These are phyloP conservation scores for Oryzias javanicus DNA, from an alignment of 2,113 vertebrate genomes.

Conservation along the genomic window DNA sequence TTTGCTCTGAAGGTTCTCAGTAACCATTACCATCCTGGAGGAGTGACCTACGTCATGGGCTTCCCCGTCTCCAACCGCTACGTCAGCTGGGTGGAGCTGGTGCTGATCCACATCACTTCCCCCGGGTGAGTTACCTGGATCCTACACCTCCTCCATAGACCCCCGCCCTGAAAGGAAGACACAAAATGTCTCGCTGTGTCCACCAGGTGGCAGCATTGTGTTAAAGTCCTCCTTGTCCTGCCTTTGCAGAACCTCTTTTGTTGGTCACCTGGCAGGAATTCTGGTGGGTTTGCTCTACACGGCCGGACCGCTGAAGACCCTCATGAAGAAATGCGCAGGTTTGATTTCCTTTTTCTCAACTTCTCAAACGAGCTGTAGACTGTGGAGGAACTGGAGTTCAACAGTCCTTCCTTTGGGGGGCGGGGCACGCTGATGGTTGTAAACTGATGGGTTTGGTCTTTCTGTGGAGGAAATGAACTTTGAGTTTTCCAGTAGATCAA, in stretches of 20 bases:
- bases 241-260: slow-evolving; percentile 84
- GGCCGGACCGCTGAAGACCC: slow-evolving; percentile 81
- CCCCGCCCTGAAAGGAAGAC: neutral
- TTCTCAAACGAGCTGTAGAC: too few species aligned
- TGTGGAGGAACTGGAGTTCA: too few species aligned
- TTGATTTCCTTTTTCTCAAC: slow-evolving; percentile 1
- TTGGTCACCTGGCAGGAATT: slow-evolving; percentile 92
- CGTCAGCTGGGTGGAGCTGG: slow-evolving; percentile 90
- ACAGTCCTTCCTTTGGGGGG: too few species aligned
- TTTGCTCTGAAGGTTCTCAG: slow-evolving; percentile 94
- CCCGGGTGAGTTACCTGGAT: slow-evolving; percentile 81
- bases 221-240: neutral
- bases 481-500: too few species aligned
- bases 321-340: slow-evolving; percentile 87
- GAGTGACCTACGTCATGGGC: slow-evolving; percentile 80
- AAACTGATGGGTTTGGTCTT: too few species aligned
- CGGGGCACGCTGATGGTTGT: too few species aligned
- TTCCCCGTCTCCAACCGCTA: slow-evolving; percentile 82
- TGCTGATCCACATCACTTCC: slow-evolving; percentile 85
- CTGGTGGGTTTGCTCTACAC: slow-evolving; percentile 92
- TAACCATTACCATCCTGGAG: slow-evolving; percentile 87
- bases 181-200: neutral
- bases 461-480: too few species aligned
- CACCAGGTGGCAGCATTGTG: slow-evolving; percentile 40
- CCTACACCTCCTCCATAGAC: neutral